phyloP scores from a whole-genome alignment of 30 jellyfish, hydroid and myxozoan species.

The Haliclystus octoradiatus region DNA sequence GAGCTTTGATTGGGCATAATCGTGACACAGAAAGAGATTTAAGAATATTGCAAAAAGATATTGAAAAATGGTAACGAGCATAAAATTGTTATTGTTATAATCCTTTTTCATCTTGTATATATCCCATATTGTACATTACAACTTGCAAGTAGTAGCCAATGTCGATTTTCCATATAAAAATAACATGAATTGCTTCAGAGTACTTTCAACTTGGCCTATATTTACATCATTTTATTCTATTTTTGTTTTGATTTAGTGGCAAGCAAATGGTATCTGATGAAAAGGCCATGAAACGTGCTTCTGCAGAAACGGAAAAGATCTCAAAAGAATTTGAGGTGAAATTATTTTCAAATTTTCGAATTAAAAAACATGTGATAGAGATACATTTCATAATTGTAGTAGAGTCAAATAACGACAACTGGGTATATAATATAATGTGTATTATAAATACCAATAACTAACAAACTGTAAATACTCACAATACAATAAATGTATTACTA shows the following conservation, averaged over 20 bases:
- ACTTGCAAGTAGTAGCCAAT: neutral
- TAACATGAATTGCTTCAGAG: neutral
- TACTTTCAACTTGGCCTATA: neutral
- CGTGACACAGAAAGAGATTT: conserved; percentile 43
- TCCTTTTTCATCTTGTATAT: too few relatives aligned
- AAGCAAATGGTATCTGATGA: conserved; percentile 49
- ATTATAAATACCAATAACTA: too few relatives aligned
- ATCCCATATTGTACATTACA: too few relatives aligned
- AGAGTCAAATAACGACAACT: too few relatives aligned
- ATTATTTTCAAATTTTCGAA: too few relatives aligned
- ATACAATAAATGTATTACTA: too few relatives aligned
- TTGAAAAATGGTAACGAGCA: conserved; percentile 26
- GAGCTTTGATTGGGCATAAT: conserved; percentile 25
- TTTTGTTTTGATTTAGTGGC: conserved; percentile 11
- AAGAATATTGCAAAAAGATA: conserved; percentile 9
- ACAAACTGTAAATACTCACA: too few relatives aligned
- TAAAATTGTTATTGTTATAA: too few relatives aligned
- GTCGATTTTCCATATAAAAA: neutral
- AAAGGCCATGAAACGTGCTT: conserved; percentile 43
- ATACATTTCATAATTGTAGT: too few relatives aligned
- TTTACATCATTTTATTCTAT: neutral
- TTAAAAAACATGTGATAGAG: too few relatives aligned
- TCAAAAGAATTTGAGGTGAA: conserved; percentile 44
- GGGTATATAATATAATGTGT: too few relatives aligned
- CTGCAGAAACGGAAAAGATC: conserved; percentile 36